These are phyloP conservation scores for Crematogaster levior DNA, from an alignment of 2,888 invertebrate genomes.

Conservation along the genomic window DNA sequence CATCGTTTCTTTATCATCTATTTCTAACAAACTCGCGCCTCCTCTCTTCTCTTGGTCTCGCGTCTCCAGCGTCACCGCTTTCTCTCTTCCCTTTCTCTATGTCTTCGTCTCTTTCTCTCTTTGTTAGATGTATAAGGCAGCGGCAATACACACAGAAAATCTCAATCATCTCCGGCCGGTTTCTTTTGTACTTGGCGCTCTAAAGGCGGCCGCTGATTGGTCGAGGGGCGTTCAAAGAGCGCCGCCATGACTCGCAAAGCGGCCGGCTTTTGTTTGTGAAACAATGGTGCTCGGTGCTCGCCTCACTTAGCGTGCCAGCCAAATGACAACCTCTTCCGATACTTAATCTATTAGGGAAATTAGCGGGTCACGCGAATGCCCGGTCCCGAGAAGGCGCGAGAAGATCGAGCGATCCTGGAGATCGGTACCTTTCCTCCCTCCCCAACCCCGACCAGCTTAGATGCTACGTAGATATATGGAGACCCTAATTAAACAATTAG, in stretches of 20 bases:
- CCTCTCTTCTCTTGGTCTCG: background rate
- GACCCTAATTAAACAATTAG: conserved; percentile 66
- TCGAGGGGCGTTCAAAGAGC: conserved; percentile 84
- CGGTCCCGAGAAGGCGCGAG: conserved; percentile 47
- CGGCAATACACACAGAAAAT: conserved; percentile 78
- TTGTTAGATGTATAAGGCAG: conserved; percentile 50
- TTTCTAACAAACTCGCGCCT: conserved; percentile 30
- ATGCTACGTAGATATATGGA: conserved; percentile 41
- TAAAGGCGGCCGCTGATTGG: conserved; percentile 82
- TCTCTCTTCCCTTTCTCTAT: conserved; percentile 28
- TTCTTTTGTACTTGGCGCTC: conserved; percentile 82
- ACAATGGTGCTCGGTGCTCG: conserved; percentile 81
- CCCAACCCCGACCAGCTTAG: conserved; percentile 13
- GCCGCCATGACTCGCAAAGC: conserved; percentile 85
- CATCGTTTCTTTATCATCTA: conserved; percentile 19
- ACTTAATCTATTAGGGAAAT: conserved; percentile 84
- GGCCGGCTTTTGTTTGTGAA: conserved; percentile 85
- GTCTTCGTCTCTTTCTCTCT: conserved; percentile 27
- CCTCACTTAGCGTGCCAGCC: conserved; percentile 83
- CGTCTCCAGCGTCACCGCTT: background rate
- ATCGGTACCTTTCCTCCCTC: conserved; percentile 23
- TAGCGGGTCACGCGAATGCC: conserved; percentile 74
- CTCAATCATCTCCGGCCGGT: conserved; percentile 81
- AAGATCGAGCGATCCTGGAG: conserved; percentile 52
- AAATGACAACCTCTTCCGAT: conserved; percentile 80